A percentile compares a stretch with the other conserved stretches of the same genome.
These are phyloP conservation scores for Cephus rjabovi DNA, from an alignment of 2,888 invertebrate genomes.

Conservation along the genomic window DNA sequence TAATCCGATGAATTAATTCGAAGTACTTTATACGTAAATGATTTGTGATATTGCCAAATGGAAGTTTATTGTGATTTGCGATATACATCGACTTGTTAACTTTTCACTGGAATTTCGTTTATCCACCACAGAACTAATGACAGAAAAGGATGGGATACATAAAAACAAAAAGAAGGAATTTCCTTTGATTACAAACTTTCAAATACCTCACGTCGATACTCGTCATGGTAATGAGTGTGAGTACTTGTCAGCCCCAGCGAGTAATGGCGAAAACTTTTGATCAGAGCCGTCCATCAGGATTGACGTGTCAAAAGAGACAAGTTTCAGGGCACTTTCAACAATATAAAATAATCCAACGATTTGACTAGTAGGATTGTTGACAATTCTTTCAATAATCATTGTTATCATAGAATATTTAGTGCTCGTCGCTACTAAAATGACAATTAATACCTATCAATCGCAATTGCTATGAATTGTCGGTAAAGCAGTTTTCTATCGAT, in stretches of 20 bases:
- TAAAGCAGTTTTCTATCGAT: not conserved
- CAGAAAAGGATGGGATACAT: too few relatives aligned
- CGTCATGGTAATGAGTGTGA: not conserved
- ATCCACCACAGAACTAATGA: not conserved
- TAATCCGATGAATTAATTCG: not conserved
- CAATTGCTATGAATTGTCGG: too few relatives aligned
- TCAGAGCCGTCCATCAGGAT: not conserved
- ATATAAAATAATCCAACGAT: not conserved
- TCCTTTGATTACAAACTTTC: not conserved
- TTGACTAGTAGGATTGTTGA: not conserved
- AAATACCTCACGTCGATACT: not conserved
- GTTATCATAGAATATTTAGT: not conserved
- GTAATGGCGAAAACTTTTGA: not conserved
- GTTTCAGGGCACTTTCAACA: not conserved
- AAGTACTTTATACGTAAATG: not conserved
- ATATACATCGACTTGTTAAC: not conserved
- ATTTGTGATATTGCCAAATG: not conserved
- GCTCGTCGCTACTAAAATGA: too few relatives aligned
- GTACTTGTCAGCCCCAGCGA: not conserved
- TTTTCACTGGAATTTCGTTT: not conserved
- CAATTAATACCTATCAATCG: not conserved
- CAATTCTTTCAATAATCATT: not conserved
- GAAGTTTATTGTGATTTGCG: not conserved
- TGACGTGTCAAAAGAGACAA: not conserved
- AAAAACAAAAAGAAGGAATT: not conserved